Evolutionary conservation across 2,888 invertebrate genomes (phyloP), one percentile per base, ranked within the genome.

Genomic region (Serripes groenlandicus): DNA sequence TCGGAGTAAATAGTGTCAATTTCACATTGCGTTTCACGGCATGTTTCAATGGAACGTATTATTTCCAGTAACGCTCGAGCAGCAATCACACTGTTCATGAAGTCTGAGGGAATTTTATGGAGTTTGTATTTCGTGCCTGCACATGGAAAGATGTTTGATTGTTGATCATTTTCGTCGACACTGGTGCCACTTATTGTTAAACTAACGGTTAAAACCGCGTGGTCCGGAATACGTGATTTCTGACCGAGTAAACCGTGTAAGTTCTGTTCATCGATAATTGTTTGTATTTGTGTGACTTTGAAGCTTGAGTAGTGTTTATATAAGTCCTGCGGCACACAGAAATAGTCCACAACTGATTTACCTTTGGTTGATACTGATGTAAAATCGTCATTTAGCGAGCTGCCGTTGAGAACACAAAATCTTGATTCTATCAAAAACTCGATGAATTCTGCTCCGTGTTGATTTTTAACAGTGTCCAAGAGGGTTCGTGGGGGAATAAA

Each of bases 171-270:
- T n/a, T n/a, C 28, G 34, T 23, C 5, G n/a, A 28, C 4, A 32
- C 34, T 4, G 32, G 34, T 32, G 62, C 15, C 9, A 32, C 62
- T 28, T 62, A 62, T 62, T 11, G 7, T 18, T 62, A 62, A 4
- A 21, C 32, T 21, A 32, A 34, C 32, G 21, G 21, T 62, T 62
- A 62, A 28, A 32, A 62, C 15, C 30, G 62, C 62, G 28, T 62
- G 62, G 28, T 62, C 62, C 62, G 62, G 32, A 32, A 62, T 62
- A 15, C 62, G 26, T 62, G 62, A 62, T 32, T 34, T 62, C 30
- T 32, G 32, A 5, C 62, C 62, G 21, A 62, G 30, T 32, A 26
- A 26, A 26, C 58, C 58, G 58, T 58, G 58, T 15, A 58, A 58
- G 15, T 26, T 58, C 3, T 23, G n/a, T 21, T 52, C 23, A 52